Evolutionary conservation across 30 jellyfish, hydroid and myxozoan genomes (phyloP), one percentile per base, ranked within the genome.

Genomic region (Calvadosia cruxmelitensis): DNA sequence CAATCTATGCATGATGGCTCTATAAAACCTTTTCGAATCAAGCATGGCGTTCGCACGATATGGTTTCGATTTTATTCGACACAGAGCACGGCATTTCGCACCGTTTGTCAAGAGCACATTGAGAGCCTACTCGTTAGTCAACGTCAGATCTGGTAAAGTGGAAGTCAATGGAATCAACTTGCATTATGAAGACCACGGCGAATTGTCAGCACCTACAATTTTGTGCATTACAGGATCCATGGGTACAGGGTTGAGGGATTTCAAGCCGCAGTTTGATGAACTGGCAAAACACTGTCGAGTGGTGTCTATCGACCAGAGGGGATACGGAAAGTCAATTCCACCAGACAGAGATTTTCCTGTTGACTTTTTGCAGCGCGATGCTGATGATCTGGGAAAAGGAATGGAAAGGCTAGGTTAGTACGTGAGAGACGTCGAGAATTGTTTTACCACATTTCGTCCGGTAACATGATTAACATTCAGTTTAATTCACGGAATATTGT

Each of bases 211-310:
- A 26, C 78, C 72, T 51, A 84, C 67, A 12, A 32, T 84, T 2
- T 82, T 84, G 27, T 84, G 95, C 53, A 64, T 84, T n/a, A 93
- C 95, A 27, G 96, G 96, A 15, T 94, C 96, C 3, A 83, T 86
- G 67, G 96, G 96, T 23, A 64, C 90, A 29, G 52, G 81, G 31
- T 63, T 74, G 52, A 36, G 89, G 0, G 96, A 86, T 29, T 86
- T 86, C 72, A 73, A 73, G 12, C 83, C 92, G 16, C 96, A 86
- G 72, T 66, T 86, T 35, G 67, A 49, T 52, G 84, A 53, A 24
- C 69, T 86, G 50, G 35, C 92, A 20, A 34, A 63, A 10, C 27
- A 80, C 2, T 86, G 78, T 77, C 63, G 80, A 1, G 94, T 86
- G 1, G 53, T 86, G 1, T 71, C 94, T 1, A 78, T 79, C 74